These are phyloP conservation scores for Echinops telfairi DNA, from an alignment of 2,113 vertebrate species.

Conservation along the genomic window DNA sequence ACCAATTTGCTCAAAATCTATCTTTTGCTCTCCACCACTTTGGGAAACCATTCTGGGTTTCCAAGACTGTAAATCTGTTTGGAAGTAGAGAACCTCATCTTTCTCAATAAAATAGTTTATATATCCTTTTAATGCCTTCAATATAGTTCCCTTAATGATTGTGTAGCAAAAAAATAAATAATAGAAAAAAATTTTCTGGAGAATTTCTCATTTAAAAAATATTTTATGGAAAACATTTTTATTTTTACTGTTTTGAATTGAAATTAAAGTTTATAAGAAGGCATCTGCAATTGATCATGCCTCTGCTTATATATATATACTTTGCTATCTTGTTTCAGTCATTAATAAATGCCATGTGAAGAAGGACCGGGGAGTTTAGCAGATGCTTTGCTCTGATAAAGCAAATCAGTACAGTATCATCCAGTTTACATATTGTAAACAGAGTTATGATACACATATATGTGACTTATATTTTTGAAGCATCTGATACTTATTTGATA, in stretches of 20 bases:
- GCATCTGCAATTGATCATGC: background rate
- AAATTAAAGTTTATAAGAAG: constrained; percentile 19
- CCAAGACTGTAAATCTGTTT: background rate
- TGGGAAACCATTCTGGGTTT: background rate
- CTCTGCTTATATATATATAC: background rate
- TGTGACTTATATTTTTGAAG: background rate
- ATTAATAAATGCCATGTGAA: background rate
- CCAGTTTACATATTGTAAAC: background rate
- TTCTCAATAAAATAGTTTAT: background rate
- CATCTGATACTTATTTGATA: background rate
- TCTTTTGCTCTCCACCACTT: no score
- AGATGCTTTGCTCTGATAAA: background rate
- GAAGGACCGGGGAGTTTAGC: background rate
- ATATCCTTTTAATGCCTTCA: background rate
- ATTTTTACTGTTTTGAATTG: background rate
- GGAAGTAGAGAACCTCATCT: background rate
- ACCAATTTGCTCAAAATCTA: no score
- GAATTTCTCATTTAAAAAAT: background rate
- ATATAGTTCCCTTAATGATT: background rate
- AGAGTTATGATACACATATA: background rate
- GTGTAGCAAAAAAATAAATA: background rate
- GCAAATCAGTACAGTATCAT: background rate
- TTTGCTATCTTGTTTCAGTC: background rate
- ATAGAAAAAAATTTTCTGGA: background rate
- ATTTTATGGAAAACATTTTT: constrained; percentile 35